Evolutionary conservation across 2,113 vertebrate genomes (phyloP).

Genomic region (Lipophrys pholis): DNA sequence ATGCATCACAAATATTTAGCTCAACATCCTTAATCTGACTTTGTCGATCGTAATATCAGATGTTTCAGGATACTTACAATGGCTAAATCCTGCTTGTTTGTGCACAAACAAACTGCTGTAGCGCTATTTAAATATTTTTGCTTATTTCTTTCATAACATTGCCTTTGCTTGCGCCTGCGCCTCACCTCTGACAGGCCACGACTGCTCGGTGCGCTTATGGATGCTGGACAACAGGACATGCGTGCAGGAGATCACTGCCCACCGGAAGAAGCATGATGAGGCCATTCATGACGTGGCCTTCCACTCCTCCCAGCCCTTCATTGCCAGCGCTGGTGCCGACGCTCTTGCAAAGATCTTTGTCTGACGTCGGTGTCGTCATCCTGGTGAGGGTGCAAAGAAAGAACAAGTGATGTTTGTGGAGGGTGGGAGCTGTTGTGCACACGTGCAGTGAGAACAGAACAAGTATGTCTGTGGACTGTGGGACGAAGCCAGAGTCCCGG

Average conservation of each 20-base stretch:
- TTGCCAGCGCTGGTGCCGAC: conserved; percentile 90
- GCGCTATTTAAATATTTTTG: not conserved
- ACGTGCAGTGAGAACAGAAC: not conserved
- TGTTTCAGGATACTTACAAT: not conserved
- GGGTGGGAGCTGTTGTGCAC: not conserved
- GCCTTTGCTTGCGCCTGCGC: not conserved
- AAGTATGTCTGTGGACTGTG: no score
- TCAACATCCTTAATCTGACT: not conserved
- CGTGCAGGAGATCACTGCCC: conserved; percentile 93
- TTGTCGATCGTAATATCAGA: not conserved
- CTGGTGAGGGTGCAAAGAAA: conserved; percentile 57
- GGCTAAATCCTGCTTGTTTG: not conserved
- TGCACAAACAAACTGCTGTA: not conserved
- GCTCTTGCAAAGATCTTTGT: conserved; percentile 94
- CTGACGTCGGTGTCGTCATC: conserved; percentile 72
- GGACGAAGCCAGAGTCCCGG: no score
- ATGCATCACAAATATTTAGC: not conserved
- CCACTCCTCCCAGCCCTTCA: conserved; percentile 91
- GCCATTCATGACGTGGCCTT: conserved; percentile 94
- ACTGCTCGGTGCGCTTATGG: conserved; percentile 94
- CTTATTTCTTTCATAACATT: not conserved
- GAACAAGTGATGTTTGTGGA: not conserved
- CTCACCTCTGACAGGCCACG: conserved; percentile 84
- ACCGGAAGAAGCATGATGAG: conserved; percentile 94
- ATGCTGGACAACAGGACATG: conserved; percentile 93